Percentiles rank a stretch among this genome's conserved stretches.
These are phyloP conservation scores for Tetraodon nigroviridis DNA, from an alignment of 2,113 vertebrate species.

Conservation along the genomic window DNA sequence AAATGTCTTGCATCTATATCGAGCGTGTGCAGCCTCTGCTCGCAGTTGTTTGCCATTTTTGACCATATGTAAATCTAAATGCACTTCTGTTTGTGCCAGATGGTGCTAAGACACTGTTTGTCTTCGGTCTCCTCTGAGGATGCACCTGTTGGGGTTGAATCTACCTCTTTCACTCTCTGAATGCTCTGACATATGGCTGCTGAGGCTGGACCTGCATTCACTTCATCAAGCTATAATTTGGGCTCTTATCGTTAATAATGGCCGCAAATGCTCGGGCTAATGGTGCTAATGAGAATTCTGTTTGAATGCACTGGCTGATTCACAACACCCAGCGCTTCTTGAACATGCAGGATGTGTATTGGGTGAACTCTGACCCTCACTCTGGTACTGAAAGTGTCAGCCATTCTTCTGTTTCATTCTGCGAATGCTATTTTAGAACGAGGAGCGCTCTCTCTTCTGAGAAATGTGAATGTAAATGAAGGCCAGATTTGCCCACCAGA, in stretches of 20 bases:
- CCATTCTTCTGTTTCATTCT: constrained; percentile 5
- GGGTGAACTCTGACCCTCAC: constrained; percentile 2
- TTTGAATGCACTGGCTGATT: not conserved
- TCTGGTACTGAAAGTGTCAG: not conserved
- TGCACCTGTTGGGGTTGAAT: constrained; percentile 35
- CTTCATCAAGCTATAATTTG: not conserved
- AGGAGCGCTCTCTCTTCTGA: constrained; percentile 24
- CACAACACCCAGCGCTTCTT: too few species aligned
- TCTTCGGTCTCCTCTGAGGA: constrained; percentile 45
- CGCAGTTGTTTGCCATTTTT: constrained; percentile 22
- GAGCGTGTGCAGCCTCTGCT: not conserved
- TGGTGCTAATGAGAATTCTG: not conserved
- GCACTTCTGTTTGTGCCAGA: constrained; percentile 40
- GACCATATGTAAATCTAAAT: constrained; percentile 39
- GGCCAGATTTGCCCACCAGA: constrained; percentile 26
- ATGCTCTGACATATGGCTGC: constrained; percentile 20
- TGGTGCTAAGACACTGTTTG: constrained; percentile 39
- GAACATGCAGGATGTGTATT: not conserved
- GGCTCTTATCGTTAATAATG: not conserved
- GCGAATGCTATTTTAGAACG: constrained; percentile 11
- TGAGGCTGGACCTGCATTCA: not conserved
- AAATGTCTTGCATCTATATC: not conserved
- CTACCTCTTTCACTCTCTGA: constrained; percentile 26
- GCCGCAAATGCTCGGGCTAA: not conserved
- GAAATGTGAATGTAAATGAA: constrained; percentile 37